Evolutionary conservation across 2,113 vertebrate species (phyloP).

Genomic region (Brachionichthys hirsutus): DNA sequence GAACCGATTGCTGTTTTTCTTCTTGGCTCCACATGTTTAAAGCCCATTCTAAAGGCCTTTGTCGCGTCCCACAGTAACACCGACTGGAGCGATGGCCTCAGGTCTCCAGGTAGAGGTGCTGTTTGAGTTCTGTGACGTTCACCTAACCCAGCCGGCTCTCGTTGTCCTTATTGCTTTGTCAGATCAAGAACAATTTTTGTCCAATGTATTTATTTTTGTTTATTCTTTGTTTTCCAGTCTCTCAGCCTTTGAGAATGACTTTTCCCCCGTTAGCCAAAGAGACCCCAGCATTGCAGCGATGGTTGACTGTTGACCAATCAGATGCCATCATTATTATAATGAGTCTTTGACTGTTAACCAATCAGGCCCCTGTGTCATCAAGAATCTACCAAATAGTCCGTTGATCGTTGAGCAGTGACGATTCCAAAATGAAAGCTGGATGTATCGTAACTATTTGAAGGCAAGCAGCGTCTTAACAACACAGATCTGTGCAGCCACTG

Average conservation of each 20-base stretch:
- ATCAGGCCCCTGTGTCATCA: background rate
- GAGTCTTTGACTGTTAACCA: no score
- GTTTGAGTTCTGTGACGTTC: background rate
- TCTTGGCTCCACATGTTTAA: constrained; percentile 22
- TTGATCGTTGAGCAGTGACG: no score
- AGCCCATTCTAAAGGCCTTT: constrained; percentile 7
- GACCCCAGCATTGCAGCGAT: constrained; percentile 24
- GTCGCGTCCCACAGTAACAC: background rate
- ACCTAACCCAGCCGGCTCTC: no score
- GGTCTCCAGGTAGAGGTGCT: constrained; percentile 11
- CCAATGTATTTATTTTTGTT: constrained; percentile 9
- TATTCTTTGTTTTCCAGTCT: background rate
- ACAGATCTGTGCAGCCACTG: constrained; percentile 29
- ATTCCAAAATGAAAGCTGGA: background rate
- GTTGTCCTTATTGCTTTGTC: background rate
- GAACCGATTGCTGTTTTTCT: constrained; percentile 4
- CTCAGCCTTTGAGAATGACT: constrained; percentile 10
- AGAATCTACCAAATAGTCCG: no score
- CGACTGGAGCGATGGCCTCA: background rate
- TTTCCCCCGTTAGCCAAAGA: constrained; percentile 17
- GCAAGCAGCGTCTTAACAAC: background rate
- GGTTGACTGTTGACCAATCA: constrained; percentile 44
- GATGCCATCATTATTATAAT: background rate
- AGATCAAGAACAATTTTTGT: background rate
- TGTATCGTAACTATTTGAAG: no score